Evolutionary conservation across 2,113 vertebrate species (phyloP).

Genomic region (Leptocoma aspasia): DNA sequence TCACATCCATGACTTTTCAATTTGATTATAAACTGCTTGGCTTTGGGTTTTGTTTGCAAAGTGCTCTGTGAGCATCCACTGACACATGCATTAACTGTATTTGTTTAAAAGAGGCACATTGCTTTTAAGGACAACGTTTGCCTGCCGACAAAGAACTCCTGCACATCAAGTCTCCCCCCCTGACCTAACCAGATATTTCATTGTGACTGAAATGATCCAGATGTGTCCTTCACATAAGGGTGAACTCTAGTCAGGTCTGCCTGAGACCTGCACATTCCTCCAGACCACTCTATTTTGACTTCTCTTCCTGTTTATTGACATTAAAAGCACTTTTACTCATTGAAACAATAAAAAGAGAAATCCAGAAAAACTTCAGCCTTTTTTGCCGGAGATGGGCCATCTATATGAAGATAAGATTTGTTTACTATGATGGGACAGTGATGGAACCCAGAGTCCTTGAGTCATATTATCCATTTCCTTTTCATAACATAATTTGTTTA

Average conservation of each 20-base stretch:
- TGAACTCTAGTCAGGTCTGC: neutral
- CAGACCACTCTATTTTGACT: neutral
- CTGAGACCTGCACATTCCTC: neutral
- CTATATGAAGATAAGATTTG: conserved; percentile 41
- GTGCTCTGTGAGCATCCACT: neutral
- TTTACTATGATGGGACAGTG: conserved; percentile 15
- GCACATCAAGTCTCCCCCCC: neutral
- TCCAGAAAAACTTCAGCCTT: neutral
- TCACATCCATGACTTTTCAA: neutral
- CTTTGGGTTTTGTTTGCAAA: neutral
- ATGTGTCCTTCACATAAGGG: neutral
- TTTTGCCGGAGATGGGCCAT: neutral
- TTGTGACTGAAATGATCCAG: neutral
- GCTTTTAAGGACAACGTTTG: neutral
- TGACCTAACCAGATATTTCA: neutral
- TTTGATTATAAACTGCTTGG: neutral
- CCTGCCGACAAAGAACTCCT: neutral
- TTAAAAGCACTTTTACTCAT: neutral
- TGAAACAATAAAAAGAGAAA: neutral
- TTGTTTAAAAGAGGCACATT: neutral
- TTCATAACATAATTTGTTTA: conserved; percentile 50
- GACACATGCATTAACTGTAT: neutral
- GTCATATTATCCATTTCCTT: conserved; percentile 30
- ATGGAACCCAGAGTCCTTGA: conserved; percentile 53
- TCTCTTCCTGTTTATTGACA: neutral